phyloP scores from a whole-genome alignment of 2,113 vertebrate species.

The Aegithalos caudatus region DNA sequence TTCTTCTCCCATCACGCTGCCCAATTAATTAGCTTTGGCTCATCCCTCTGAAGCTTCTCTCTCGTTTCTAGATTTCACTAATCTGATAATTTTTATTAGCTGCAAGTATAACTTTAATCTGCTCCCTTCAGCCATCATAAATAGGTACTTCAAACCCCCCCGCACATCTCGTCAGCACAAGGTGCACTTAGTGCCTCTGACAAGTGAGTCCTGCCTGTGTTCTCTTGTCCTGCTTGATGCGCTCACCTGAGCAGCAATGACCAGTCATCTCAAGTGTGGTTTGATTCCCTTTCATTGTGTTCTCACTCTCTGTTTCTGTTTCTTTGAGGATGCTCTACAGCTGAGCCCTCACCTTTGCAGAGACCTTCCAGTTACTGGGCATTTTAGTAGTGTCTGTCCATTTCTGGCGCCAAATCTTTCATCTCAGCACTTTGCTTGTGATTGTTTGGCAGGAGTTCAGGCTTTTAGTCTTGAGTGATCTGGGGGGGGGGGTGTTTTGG shows the following conservation, averaged over 20 bases:
- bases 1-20: conserved; percentile 7
- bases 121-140: background rate
- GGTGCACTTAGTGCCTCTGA: background rate
- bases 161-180: fast-evolving
- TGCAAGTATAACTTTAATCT: conserved; percentile 15
- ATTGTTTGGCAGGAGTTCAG: conserved; percentile 22
- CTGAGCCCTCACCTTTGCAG: background rate
- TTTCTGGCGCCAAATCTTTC: background rate
- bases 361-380: background rate
- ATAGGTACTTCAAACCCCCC: background rate
- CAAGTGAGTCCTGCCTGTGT: background rate
- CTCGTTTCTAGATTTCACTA: background rate
- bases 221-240: background rate
- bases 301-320: background rate
- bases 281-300: background rate
- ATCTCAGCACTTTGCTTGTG: background rate
- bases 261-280: background rate
- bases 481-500: background rate
- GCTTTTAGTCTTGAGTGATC: background rate
- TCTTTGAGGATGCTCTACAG: background rate
- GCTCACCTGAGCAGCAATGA: fast-evolving
- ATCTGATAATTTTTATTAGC: conserved; percentile 6
- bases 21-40: conserved; percentile 49
- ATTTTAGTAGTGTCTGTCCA: background rate
- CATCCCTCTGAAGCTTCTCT: background rate